A percentile compares a stretch with the other conserved stretches of the same genome.
phyloP scores from a whole-genome alignment of 2,797 vertebrate species.

The Heliangelus exortis region DNA sequence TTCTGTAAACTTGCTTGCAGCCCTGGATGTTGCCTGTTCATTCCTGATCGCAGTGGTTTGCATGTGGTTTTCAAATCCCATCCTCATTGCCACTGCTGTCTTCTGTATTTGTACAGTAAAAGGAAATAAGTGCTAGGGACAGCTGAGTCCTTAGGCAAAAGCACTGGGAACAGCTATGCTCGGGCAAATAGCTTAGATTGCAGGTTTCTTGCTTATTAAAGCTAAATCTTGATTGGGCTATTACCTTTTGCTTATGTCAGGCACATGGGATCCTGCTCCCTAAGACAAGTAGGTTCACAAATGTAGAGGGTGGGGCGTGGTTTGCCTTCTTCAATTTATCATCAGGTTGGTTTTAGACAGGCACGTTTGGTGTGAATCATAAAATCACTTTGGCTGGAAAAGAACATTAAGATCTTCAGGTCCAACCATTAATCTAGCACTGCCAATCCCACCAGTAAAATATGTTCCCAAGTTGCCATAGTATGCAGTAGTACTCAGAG shows the following conservation, averaged over 20 bases:
- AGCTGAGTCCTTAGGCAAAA: neutral
- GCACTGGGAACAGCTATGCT: too few relatives aligned
- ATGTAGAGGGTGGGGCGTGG: neutral
- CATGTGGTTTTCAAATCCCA: accelerated
- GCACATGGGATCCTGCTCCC: neutral
- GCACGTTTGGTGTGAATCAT: accelerated
- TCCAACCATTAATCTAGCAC: too few relatives aligned
- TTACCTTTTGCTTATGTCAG: neutral
- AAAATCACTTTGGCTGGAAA: too few relatives aligned
- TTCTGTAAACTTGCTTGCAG: neutral
- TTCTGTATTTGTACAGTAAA: neutral
- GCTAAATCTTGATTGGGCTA: neutral
- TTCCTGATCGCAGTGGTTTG: neutral
- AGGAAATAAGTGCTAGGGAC: neutral
- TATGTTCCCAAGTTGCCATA: too few relatives aligned
- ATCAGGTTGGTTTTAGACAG: neutral
- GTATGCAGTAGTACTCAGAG: neutral
- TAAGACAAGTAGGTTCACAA: neutral
- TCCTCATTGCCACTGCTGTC: accelerated
- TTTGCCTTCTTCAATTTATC: neutral
- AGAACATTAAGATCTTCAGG: too few relatives aligned
- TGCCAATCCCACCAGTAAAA: too few relatives aligned
- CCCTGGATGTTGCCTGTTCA: neutral
- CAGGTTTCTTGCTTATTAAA: neutral
- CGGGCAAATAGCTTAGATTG: neutral